Evolutionary conservation across 2,888 invertebrate species (phyloP), one percentile per base, ranked within the genome.

Genomic region (Tetragonisca angustula): DNA sequence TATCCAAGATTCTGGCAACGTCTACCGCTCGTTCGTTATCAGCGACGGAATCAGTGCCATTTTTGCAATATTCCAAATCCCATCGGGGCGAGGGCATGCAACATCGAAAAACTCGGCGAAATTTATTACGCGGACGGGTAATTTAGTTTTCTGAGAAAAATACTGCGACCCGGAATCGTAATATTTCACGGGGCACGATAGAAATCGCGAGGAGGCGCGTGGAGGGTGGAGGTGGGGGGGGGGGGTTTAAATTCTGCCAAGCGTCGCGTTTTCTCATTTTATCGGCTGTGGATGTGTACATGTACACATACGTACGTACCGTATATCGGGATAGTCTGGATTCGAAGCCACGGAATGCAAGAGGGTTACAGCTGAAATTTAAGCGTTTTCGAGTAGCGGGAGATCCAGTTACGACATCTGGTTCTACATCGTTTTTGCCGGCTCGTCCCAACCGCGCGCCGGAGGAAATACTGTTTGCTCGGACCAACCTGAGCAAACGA

Each of bases 361-460:
- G 43, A 43, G 43, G 54, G 43, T 24, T 72, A 49, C 24, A 27
- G 43, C 15, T 61, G 59, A 59, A 59, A 59, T 72, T 59, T 49
- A 61, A 72, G 21, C 59, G 71, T 72, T 61, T 61, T 43, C 71
- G 43, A 49, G 71, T 59, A 43, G 17, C 36, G 19, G 3, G 24
- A 27, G 59, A 72, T 72, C 43, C 43, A 59, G 59, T 59, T 72
- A 72, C 71, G 71, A 72, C 71, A 72, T 61, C 71, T 72, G 71
- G 59, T 27, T 59, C 27, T 43, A 61, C 71, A 72, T 27, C 24
- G 71, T 72, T 72, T 72, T 72, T 72, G 59, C 71, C 0, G 49
- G 59, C 24, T 59, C 56, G 36, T 71, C 68, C 6, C 49, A 2
- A n/a, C 36, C 24, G 19, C 19, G 54, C 19, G 54, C 56, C 43